phyloP scores from a whole-genome alignment of 35 echinoderm and acorn worm genomes.

The Lytechinus variegatus region DNA sequence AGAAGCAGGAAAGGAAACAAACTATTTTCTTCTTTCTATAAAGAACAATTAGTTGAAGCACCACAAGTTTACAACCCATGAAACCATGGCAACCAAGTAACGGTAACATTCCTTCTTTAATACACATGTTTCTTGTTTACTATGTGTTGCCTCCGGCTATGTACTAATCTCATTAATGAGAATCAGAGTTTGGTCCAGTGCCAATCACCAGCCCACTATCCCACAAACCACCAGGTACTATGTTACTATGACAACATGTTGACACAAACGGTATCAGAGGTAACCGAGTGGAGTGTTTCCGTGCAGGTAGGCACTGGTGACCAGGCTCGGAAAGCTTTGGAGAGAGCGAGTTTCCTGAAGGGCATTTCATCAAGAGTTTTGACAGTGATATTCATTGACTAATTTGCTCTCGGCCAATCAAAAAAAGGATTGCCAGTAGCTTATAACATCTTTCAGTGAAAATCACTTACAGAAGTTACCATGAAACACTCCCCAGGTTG shows the following conservation, averaged over 20 bases:
- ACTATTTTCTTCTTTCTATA: not conserved
- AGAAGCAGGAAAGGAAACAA: too few species aligned
- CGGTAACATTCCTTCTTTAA: not conserved
- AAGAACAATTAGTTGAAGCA: not conserved
- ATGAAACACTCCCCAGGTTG: too few species aligned
- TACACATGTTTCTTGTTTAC: constrained; percentile 4
- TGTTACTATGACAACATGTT: not conserved
- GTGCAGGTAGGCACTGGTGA: not conserved
- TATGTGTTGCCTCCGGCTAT: not conserved
- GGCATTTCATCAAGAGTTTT: not conserved
- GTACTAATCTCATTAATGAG: not conserved
- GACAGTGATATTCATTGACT: not conserved
- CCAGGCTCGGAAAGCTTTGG: not conserved
- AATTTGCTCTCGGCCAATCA: too few species aligned
- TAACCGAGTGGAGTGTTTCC: not conserved
- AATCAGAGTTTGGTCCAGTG: not conserved
- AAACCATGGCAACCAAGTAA: not conserved
- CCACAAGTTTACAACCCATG: not conserved
- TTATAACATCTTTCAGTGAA: too few species aligned
- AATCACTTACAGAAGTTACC: too few species aligned
- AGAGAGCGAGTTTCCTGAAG: not conserved
- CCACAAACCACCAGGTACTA: not conserved
- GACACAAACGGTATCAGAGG: not conserved
- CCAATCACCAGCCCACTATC: not conserved
- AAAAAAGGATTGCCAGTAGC: too few species aligned